Percentiles rank a stretch among this genome's conserved stretches.
These are phyloP conservation scores for Ochotona princeps DNA, from an alignment of 2,113 vertebrate genomes.

Conservation along the genomic window DNA sequence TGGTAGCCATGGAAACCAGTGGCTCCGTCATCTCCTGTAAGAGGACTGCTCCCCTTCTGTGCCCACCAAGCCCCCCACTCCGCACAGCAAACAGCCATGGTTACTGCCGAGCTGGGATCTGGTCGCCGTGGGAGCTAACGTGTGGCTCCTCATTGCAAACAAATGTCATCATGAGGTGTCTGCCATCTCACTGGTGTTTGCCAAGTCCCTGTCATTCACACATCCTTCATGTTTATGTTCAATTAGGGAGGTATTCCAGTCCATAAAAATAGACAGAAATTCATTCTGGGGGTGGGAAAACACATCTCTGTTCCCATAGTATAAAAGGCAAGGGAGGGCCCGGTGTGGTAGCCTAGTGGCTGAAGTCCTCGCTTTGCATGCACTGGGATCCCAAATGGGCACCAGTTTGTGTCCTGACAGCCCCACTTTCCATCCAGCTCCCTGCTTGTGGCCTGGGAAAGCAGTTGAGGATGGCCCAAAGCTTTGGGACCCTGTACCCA, in stretches of 20 bases:
- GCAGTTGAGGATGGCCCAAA: too few relatives aligned
- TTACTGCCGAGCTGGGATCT: constrained; percentile 42
- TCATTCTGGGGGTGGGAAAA: constrained; percentile 3
- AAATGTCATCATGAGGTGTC: constrained; percentile 67
- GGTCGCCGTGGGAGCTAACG: constrained; percentile 63
- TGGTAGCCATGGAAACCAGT: constrained; percentile 81
- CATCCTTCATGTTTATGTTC: constrained; percentile 39
- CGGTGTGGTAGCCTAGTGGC: too few relatives aligned
- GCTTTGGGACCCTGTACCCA: too few relatives aligned
- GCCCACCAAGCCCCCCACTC: not conserved
- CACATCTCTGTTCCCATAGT: not conserved
- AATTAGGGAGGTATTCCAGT: not conserved
- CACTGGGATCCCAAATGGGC: too few relatives aligned
- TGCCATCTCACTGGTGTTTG: constrained; percentile 13
- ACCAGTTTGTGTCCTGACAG: too few relatives aligned
- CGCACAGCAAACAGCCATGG: not conserved
- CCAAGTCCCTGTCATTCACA: constrained; percentile 56
- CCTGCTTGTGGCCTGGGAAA: too few relatives aligned
- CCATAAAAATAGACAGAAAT: constrained; percentile 54
- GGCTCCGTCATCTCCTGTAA: constrained; percentile 58
- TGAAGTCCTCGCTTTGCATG: too few relatives aligned
- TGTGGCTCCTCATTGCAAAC: constrained; percentile 64
- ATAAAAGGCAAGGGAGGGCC: not conserved
- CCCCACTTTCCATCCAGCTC: too few relatives aligned
- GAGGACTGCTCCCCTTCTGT: constrained; percentile 34